These are phyloP conservation scores for Xestia xanthographa DNA, from an alignment of 2,888 invertebrate genomes.

Conservation along the genomic window DNA sequence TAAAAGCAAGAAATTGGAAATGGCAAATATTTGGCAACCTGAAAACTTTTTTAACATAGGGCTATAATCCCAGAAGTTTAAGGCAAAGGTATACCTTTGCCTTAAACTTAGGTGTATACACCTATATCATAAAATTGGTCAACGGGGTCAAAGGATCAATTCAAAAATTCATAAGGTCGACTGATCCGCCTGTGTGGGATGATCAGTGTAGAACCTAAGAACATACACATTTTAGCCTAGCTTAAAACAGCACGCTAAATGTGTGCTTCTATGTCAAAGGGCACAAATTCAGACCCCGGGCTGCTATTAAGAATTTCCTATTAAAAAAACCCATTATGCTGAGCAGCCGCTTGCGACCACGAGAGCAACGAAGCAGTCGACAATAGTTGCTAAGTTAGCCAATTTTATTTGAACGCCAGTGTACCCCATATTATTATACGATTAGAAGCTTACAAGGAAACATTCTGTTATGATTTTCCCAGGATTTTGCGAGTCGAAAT, in stretches of 20 bases:
- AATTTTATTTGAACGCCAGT: constrained; percentile 16
- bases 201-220: too few species aligned
- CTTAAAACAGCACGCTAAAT: background rate
- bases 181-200: too few species aligned
- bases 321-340: background rate
- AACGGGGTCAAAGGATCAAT: too few species aligned
- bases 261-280: background rate
- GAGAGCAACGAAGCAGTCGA: background rate
- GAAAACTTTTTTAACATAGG: background rate
- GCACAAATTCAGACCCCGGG: background rate
- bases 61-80: background rate
- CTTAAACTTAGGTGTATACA: too few species aligned
- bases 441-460: constrained; percentile 9
- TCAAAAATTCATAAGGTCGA: too few species aligned
- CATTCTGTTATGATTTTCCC: constrained; percentile 32
- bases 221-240: background rate
- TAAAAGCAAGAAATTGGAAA: background rate
- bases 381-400: background rate
- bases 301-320: background rate
- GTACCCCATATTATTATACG: constrained; percentile 5
- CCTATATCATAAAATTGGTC: too few species aligned
- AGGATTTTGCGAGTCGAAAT: constrained; percentile 6
- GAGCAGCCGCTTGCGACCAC: background rate
- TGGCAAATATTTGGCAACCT: background rate
- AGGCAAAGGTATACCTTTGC: too few species aligned